These are phyloP conservation scores for Ceyx margarethae DNA, from an alignment of 2,113 vertebrate genomes.

Conservation along the genomic window DNA sequence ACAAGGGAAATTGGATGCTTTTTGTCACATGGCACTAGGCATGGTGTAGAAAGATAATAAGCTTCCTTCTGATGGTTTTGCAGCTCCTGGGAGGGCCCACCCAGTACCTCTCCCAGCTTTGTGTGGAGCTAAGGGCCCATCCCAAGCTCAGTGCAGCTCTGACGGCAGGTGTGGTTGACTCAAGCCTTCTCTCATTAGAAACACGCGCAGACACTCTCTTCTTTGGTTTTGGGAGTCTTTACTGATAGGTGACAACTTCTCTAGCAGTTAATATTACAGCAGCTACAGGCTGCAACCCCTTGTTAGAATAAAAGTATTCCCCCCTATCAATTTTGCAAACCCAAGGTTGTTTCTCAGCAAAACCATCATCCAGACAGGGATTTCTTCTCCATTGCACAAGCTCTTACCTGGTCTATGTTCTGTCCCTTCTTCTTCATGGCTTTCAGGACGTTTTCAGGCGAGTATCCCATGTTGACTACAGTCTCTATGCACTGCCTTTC, in stretches of 20 bases:
- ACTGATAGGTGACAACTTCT: background rate
- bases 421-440: conserved; percentile 97
- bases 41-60: fast-evolving
- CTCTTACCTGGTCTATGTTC: conserved; percentile 91
- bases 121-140: background rate
- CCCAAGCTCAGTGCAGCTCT: background rate
- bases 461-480: conserved; percentile 93
- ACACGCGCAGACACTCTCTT: background rate
- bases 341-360: background rate
- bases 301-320: background rate
- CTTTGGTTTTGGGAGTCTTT: background rate
- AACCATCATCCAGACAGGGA: background rate
- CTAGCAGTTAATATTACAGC: background rate
- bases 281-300: background rate
- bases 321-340: background rate
- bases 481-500: conserved; percentile 91
- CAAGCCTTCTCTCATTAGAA: background rate
- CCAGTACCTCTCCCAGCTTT: background rate
- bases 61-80: background rate
- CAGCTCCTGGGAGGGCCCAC: background rate
- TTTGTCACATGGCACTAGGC: background rate
- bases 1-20: background rate
- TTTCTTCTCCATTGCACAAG: background rate
- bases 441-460: conserved; percentile 87
- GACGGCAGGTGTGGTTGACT: background rate